Evolutionary conservation across 2,113 vertebrate species (phyloP), one percentile per base, ranked within the genome.

Genomic region (Tachysurus fulvidraco): DNA sequence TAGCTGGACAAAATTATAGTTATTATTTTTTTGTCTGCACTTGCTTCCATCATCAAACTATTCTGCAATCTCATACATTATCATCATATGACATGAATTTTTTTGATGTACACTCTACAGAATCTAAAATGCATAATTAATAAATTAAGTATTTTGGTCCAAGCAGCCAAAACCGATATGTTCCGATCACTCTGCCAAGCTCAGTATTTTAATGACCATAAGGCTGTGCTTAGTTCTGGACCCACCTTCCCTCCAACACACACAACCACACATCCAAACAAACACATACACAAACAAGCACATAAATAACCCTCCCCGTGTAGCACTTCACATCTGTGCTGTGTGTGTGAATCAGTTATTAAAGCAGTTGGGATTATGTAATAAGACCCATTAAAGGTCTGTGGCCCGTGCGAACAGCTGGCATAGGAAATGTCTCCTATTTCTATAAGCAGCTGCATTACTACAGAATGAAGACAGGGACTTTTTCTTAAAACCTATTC

Each of bases 401-500:
- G 74, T 67, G 77, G 67, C 83, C 88, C 89, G 91, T 88, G 89
- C 64, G 81, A 81, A 85, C 85, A 82, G 86, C 84, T 65, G 71
- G 81, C 90, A 81, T 88, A 30, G 86, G 89, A 90, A 89, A 90
- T 84, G 89, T 81, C 88, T 89, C 62, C 54, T 83, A 84, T 92
- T 87, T 90, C 86, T 85, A 88, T 25, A 69, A 91, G 83, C 90
- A 90, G 95, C 92, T 91, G 91, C 92, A 91, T 96, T 95, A 94
- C 93, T 95, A 91, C 88, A 90, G 93, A 95, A 94, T 87, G 93
- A 96, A 87, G 92, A 91, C 85, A 91, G 94, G 93, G 94, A 93
- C 92, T 95, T 94, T 96, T 95, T 94, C 93, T 95, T 95, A 96
- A 97, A 97, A 97, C 93, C 90, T 91, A 93, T 96, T 96, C 94